Evolutionary conservation across 2,797 vertebrate species (phyloP), one percentile per base, ranked within the genome.

Genomic region (Macropus fuliginosus): DNA sequence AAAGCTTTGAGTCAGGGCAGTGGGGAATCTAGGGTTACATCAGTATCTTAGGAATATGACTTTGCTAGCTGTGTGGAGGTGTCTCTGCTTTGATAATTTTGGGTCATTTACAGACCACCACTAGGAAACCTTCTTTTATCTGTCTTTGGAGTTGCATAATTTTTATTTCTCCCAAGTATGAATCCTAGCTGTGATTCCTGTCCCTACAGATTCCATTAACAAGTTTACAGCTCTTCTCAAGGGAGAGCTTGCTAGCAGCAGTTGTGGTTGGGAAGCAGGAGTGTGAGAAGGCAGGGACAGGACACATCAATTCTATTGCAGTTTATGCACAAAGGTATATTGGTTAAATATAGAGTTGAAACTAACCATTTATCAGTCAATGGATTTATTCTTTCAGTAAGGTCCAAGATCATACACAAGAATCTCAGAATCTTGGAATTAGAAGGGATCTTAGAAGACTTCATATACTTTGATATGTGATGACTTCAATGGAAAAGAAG

Each of bases 301-400:
- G 56, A 93, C 91, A 90, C 87, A 94, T 96, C 29, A 94, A 90
- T 40, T 94, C 57, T 93, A 91, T 94, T 94, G 54, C 87, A 54
- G 54, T 94, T 92, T 54, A 95, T 66, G 94, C 18, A 96, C 54
- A 91, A 96, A 96, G 91, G 55, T 34, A 54, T 95, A 92, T 96
- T 62, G 93, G 92, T 66, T 93, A 24, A 46, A 97, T 74, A 74
- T 93, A 90, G 1, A 92, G 54, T 52, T 74, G 95, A 94, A 96
- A 96, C 90, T 31, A 95, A 96, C 91, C 93, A 74, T 95, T 97
- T 59, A 95, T 94, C 46, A 94, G n/a, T 16, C 87, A 56, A 97
- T 27, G 92, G 91, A 93, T 95, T 95, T 95, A 96, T 95, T 55
- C 91, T 95, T 81, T 87, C 91, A 56, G 91, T 94, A 93, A 96